Evolutionary conservation across 2,113 vertebrate species (phyloP), one percentile per base, ranked within the genome.

Genomic region (Bostrychus sinensis): DNA sequence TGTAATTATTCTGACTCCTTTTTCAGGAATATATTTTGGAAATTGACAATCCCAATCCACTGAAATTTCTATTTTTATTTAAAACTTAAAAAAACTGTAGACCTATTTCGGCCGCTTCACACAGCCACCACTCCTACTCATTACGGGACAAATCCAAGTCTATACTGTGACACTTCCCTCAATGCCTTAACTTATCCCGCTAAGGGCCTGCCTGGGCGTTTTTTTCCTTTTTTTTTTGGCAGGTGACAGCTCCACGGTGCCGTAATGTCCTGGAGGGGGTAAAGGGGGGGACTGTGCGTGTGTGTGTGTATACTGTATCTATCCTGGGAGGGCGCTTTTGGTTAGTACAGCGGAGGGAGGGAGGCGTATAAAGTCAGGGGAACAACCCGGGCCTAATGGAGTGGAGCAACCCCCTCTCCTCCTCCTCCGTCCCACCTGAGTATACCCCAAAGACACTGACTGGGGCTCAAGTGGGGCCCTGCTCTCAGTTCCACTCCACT

Each of bases 401-500:
- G 72, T 75, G 72, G 64, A 78, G 66, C 54, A 28, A 81, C 54
- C 66, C 59, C 62, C 69, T 66, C 79, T 66, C 63, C 75, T 71
- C 62, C 68, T n/a, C n/a, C n/a, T n/a, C n/a, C n/a, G n/a, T n/a
- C n/a, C n/a, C n/a, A n/a, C n/a, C n/a, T n/a, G n/a, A n/a, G n/a
- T n/a, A n/a, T n/a, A n/a, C n/a, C n/a, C n/a, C n/a, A n/a, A n/a
- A n/a, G n/a, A 50, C 12, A 48, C 76, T 72, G 61, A 67, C 72
- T 38, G 78, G 78, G 60, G 70, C 68, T 54, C 38, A n/a, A 66
- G 62, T 48, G 37, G 25, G 75, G 70, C 54, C 57, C 56, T 64
- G 75, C 69, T 73, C 73, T 82, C 86, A 66, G 83, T 85, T 83
- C 81, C 86, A 82, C 83, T 82, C 86, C 64, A 72, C 63, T 82